These are phyloP conservation scores for Pararge aegeria DNA, from an alignment of 1,140 invertebrate genomes.

Conservation along the genomic window DNA sequence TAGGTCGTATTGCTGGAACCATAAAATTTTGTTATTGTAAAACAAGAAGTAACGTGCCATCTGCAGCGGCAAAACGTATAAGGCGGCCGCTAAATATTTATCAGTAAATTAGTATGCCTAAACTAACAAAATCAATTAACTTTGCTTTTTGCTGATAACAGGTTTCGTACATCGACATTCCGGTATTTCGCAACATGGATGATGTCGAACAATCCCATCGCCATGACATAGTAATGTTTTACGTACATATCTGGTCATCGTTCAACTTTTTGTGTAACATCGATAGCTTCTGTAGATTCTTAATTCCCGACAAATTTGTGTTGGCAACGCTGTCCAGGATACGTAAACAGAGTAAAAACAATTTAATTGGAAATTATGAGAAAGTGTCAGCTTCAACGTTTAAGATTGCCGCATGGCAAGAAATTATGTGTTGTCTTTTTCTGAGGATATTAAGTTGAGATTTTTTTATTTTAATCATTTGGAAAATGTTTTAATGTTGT, in stretches of 20 bases:
- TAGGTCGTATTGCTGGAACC: constrained; percentile 38
- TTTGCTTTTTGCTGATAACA: constrained; percentile 53
- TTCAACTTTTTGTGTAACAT: constrained; percentile 28
- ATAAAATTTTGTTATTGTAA: constrained; percentile 60
- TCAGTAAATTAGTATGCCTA: constrained; percentile 71
- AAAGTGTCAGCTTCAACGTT: not conserved
- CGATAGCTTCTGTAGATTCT: constrained; percentile 25
- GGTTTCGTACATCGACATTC: constrained; percentile 55
- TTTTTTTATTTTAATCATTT: too few species aligned
- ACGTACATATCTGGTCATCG: constrained; percentile 38
- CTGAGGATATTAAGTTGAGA: too few species aligned
- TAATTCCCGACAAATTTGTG: constrained; percentile 30
- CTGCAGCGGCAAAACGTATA: constrained; percentile 59
- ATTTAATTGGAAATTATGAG: not conserved
- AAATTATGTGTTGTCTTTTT: too few species aligned
- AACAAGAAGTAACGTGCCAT: constrained; percentile 53
- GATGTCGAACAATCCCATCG: constrained; percentile 38
- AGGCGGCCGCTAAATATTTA: constrained; percentile 66
- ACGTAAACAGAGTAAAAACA: constrained; percentile 6
- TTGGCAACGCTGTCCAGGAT: constrained; percentile 8
- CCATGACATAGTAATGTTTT: constrained; percentile 48
- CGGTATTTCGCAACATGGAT: constrained; percentile 48
- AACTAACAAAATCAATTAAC: constrained; percentile 74
- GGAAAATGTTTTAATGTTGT: too few species aligned
- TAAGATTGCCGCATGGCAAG: too few species aligned